These are phyloP conservation scores for Zonotrichia albicollis DNA, from an alignment of 2,797 vertebrate genomes.

Conservation along the genomic window DNA sequence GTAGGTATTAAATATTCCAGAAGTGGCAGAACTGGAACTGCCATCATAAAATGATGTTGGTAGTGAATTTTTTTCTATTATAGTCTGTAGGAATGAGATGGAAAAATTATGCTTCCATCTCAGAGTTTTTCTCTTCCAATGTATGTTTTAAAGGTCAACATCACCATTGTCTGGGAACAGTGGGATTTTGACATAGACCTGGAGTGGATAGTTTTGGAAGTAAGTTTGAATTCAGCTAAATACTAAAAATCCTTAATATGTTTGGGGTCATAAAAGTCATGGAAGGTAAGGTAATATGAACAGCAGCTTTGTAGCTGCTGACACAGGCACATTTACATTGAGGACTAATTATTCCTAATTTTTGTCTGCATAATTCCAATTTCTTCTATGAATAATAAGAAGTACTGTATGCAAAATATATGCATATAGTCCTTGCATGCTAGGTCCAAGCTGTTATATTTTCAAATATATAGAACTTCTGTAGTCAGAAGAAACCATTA, in stretches of 20 bases:
- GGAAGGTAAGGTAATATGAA: not conserved
- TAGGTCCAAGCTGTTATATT: not conserved
- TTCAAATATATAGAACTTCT: not conserved
- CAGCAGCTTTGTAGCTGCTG: not conserved
- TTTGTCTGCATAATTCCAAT: not conserved
- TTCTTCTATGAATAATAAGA: not conserved
- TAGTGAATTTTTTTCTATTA: not conserved
- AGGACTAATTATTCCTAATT: not conserved
- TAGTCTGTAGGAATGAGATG: not conserved
- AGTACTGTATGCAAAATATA: not conserved
- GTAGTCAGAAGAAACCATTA: not conserved
- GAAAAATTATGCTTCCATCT: not conserved
- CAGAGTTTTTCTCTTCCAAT: not conserved
- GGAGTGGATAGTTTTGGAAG: not conserved
- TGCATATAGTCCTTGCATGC: not conserved
- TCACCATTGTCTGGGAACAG: not conserved
- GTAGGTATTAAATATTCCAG: not conserved
- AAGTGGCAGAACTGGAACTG: not conserved
- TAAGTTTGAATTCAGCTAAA: not conserved
- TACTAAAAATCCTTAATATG: not conserved
- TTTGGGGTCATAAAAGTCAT: not conserved
- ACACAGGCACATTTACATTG: rapidly evolving
- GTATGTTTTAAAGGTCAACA: not conserved
- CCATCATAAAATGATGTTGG: not conserved
- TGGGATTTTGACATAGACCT: not conserved